Base-by-base conservation (phyloP, 92 coral and sea anemone species). In the Plumapathes pennacea region DNA sequence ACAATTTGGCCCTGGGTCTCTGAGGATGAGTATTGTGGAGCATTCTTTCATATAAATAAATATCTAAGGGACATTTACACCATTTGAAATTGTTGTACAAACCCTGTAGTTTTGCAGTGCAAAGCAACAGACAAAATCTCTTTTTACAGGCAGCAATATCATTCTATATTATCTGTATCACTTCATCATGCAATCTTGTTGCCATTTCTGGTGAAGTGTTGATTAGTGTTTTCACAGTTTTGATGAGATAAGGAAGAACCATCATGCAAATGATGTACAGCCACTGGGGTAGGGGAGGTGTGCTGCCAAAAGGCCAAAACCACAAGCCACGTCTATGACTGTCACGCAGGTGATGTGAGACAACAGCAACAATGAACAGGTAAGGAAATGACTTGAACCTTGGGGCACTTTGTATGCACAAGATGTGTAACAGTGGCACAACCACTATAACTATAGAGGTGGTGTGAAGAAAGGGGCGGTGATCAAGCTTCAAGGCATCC, bases 241-340 rank as follows among this genome's bases (percentile, higher is more conserved):
- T 74, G 2, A 82, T 49, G 25, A 77, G 22, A 44, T 11, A 39
- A 10, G 97, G 97, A 27, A 88, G 46, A 1, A 50, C 40, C 1
- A 80, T 26, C 19, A 66, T 52, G 40, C 65, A 66, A 17, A 49
- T 37, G 13, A 91, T 57, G 44, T 83, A 91, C 24, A 83, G 33
- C 90, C 96, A 76, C 54, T 84, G 88, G 0, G 86, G 96, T 10
- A 91, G 58, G 10, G 97, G 84, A 44, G 81, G 86, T 5, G 92
- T 88, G 22, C 81, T 88, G 41, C 96, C 96, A 38, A 91, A 4
- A 24, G 97, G 96, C 97, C 97, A 91, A 64, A 83, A 88, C 97
- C 97, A 91, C 32, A 91, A 32, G 21, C 97, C 96, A 39, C 87
- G 78, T 50, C 97, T 80, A 23, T 68, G 71, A 3, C 94, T 92